These are phyloP conservation scores for Turritopsis rubra DNA, from an alignment of 30 jellyfish, hydroid and myxozoan species.

Conservation along the genomic window DNA sequence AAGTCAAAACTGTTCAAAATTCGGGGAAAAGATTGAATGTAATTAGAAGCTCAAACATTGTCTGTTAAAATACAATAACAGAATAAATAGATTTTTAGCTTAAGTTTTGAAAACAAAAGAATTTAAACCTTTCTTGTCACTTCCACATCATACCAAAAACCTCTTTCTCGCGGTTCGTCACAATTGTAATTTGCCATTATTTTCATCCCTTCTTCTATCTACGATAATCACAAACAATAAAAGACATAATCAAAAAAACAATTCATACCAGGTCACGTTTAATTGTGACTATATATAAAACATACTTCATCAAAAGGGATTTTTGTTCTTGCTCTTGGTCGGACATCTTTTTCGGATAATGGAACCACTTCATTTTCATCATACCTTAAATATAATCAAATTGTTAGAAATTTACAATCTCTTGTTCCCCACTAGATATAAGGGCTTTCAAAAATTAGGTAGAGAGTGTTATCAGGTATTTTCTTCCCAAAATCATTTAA, in stretches of 20 bases:
- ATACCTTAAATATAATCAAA: constrained; percentile 34
- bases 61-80: no score
- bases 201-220: constrained; percentile 58
- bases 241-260: background rate
- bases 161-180: constrained; percentile 85
- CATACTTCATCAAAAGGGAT: constrained; percentile 67
- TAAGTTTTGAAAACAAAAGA: background rate
- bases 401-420: background rate
- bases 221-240: background rate
- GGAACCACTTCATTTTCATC: constrained; percentile 74
- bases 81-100: no score
- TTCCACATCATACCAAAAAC: constrained; percentile 84
- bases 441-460: no score
- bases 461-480: no score
- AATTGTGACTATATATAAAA: no score
- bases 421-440: no score
- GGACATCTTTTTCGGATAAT: constrained; percentile 58
- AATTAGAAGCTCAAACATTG: no score
- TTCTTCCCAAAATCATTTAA: no score
- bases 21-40: no score
- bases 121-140: constrained; percentile 67
- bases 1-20: no score
- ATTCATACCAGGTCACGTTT: no score
- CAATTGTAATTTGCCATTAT: constrained; percentile 90
- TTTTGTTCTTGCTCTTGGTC: constrained; percentile 82